Base-by-base conservation (phyloP, 2,113 vertebrate species). In the Collichthys lucidus region DNA sequence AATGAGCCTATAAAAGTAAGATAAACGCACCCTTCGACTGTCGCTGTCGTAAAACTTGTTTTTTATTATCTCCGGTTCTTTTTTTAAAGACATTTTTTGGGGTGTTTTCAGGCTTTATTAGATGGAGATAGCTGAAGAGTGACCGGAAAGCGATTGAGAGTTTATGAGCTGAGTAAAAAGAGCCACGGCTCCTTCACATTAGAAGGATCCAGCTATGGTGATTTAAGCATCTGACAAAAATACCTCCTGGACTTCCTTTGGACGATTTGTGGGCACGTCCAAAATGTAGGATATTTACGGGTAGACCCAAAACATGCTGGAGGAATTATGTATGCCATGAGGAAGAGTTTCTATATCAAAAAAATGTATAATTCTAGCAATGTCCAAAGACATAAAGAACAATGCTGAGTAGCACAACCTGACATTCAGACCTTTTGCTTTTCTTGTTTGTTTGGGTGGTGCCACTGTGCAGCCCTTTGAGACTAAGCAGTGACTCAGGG, bases 401-500 rank as follows among this genome's bases (percentile, higher is more conserved):
- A 7, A 1, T 26, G 22, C 26, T 68, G 42, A 59, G 68, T 4
- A 47, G 3, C 47, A 22, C n/a, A 53, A n/a, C 5, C 53, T 4
- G 29, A 26, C 5, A 1, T 65, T 57, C 63, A 74, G 63, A 74
- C 50, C 11, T 68, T 29, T 40, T 71, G 2, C 7, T 49, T 47
- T 7, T 7, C 2, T 16, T 65, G 2, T 60, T 74, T 75, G 56
- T 79, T 77, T 62, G 19, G 44, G 5, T 53, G 42, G 7, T 22
- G 46, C 15, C 7, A 17, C 22, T 26, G 26, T 40, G 12, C 49
- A 49, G 59, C 47, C 31, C 22, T 44, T 29, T 42, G 56, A 83
- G 49, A 57, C 56, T 1, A n/a, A 75, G 19, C 50, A 16, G 6
- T 63, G 55, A 74, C 47, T 63, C 74, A 31, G 52, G n/a, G 24